phyloP scores from a whole-genome alignment of 2,797 vertebrate species.

The Podarcis siculus region DNA sequence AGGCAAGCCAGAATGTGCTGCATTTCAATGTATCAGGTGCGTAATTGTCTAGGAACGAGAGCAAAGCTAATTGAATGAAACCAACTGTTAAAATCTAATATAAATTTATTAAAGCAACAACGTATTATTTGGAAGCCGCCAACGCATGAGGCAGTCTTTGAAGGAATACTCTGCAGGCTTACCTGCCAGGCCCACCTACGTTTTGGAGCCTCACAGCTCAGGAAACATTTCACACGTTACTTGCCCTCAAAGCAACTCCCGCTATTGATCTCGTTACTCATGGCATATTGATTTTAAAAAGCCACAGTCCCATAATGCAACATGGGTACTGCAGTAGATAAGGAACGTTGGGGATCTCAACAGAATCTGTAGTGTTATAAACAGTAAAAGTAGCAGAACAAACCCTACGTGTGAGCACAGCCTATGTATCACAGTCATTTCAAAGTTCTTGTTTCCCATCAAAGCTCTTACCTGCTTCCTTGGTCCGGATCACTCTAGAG shows the following conservation, averaged over 20 bases:
- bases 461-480: slow-evolving; percentile 89
- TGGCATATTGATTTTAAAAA: no score
- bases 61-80: slow-evolving; percentile 24
- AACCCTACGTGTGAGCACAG: no score
- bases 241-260: no score
- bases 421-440: no score
- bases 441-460: neutral
- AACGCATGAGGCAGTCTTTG: neutral
- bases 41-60: slow-evolving; percentile 15
- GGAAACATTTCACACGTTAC: neutral
- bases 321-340: neutral
- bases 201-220: neutral
- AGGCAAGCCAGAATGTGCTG: neutral
- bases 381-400: no score
- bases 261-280: no score
- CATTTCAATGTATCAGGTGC: slow-evolving; percentile 24
- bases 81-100: slow-evolving; percentile 26
- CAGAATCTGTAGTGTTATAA: no score
- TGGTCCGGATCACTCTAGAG: slow-evolving; percentile 90
- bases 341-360: no score
- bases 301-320: no score
- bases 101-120: slow-evolving; percentile 17
- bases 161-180: neutral
- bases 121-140: neutral
- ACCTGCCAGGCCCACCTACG: neutral